Base-by-base conservation (phyloP, 1,140 invertebrate genomes). In the Meteorus sp. region DNA sequence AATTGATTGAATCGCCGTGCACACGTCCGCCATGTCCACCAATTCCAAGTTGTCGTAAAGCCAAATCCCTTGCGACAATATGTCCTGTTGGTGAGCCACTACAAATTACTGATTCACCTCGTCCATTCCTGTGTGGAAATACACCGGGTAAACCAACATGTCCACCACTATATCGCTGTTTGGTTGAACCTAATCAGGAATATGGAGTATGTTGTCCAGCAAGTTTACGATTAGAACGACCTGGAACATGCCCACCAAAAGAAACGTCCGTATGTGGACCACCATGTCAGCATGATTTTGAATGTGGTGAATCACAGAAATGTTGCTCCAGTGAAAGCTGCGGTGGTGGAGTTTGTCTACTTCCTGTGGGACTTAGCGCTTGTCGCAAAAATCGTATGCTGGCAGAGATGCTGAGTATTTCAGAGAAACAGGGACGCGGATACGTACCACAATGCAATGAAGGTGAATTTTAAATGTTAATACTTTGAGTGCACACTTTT, bases 141-240 rank as follows among this genome's bases (percentile, higher is more conserved):
- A 86, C 88, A 31, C 84, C 88, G 1, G 89, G 90, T 11, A 91
- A 92, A 76, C 91, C 91, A 0, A 85, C 84, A 37, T 94, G 92
- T 69, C 92, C 92, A 3, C 87, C 89, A 0, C 79, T 91, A 41
- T 92, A 92, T 72, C 84, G 86, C 64, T 94, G 91, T 67, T 79
- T 89, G 43, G 89, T 93, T 3, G 86, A 91, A 66, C 52, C 76
- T 78, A 86, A 87, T 56, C 89, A 91, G 64, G 91, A 94, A 62
- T 94, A 94, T 69, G 92, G 92, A 0, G 90, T 93, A 1, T 94
- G 91, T 70, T 93, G 91, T 70, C 89, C 90, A n/a, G 86, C 88
- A 6, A 88, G 85, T 2, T 64, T 90, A 50, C 85, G 85, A 65
- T 83, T 92, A 31, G 82, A 89, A 63, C 90, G 92, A 70, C 83